These are phyloP conservation scores for Pocillopora damicornis DNA, from an alignment of 64 coral and sea anemone species.

Conservation along the genomic window DNA sequence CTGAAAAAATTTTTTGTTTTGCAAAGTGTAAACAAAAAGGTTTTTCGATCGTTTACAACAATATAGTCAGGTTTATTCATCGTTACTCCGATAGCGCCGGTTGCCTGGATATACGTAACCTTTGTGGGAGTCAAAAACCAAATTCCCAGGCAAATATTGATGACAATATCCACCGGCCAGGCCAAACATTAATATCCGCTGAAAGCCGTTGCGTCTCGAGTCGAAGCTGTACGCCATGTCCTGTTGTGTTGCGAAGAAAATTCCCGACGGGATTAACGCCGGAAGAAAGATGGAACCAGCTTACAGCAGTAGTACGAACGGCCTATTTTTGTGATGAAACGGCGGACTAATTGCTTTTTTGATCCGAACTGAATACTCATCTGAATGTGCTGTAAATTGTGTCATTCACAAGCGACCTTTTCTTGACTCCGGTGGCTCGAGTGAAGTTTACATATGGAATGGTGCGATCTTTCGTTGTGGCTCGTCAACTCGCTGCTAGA, in stretches of 20 bases:
- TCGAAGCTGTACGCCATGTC: neutral
- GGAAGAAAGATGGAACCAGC: slow-evolving; percentile 21
- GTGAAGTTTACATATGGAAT: slow-evolving; percentile 16
- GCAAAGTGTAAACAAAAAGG: neutral
- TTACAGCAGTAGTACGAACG: slow-evolving; percentile 5
- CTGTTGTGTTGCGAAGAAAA: neutral
- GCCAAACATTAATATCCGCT: slow-evolving; percentile 34
- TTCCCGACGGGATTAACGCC: neutral
- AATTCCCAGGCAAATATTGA: slow-evolving; percentile 9
- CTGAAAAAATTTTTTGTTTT: slow-evolving; percentile 12
- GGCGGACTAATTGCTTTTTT: neutral
- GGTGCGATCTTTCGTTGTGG: slow-evolving; percentile 79
- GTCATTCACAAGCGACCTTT: neutral
- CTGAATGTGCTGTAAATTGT: neutral
- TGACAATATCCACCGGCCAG: slow-evolving; percentile 14
- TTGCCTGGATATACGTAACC: slow-evolving; percentile 22
- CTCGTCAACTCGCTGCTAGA: slow-evolving; percentile 80
- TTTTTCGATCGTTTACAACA: neutral
- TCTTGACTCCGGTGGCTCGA: slow-evolving; percentile 1
- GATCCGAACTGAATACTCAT: neutral
- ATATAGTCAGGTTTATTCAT: neutral
- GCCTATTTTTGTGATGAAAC: slow-evolving; percentile 16
- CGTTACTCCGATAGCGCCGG: neutral
- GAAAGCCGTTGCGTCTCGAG: slow-evolving; percentile 17
- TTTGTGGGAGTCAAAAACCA: slow-evolving; percentile 17